A percentile compares a stretch with the other conserved stretches of the same genome.
phyloP scores from a whole-genome alignment of 2,797 vertebrate genomes.

The Oreortyx pictus region DNA sequence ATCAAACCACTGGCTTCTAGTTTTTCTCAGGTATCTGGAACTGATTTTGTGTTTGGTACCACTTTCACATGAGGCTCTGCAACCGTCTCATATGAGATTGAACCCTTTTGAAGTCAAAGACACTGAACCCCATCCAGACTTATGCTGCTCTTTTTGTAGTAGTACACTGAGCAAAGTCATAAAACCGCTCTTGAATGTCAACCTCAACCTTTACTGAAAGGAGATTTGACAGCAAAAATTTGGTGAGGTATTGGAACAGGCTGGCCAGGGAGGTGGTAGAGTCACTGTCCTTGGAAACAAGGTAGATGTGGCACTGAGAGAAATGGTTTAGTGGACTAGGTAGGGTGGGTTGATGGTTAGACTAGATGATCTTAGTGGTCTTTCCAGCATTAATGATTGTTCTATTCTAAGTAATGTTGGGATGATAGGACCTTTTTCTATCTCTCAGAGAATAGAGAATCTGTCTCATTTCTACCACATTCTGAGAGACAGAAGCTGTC shows the following conservation, averaged over 20 bases:
- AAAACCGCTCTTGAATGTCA: background rate
- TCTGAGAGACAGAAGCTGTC: background rate
- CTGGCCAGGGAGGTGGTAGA: no score
- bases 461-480: background rate
- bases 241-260: background rate
- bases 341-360: no score
- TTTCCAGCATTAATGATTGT: no score
- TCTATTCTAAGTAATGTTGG: background rate
- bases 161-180: background rate
- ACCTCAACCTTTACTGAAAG: background rate
- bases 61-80: background rate
- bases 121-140: background rate
- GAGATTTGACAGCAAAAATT: background rate
- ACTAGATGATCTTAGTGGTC: no score
- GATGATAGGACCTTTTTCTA: background rate
- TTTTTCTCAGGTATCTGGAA: background rate
- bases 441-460: background rate
- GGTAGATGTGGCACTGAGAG: no score
- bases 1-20: rapidly evolving
- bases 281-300: no score
- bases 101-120: background rate
- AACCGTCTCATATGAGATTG: background rate
- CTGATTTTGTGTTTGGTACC: background rate
- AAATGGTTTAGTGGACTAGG: no score
- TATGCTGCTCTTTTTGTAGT: background rate